Evolutionary conservation across 2,113 vertebrate species (phyloP).

Genomic region (Calidris pygmaea): DNA sequence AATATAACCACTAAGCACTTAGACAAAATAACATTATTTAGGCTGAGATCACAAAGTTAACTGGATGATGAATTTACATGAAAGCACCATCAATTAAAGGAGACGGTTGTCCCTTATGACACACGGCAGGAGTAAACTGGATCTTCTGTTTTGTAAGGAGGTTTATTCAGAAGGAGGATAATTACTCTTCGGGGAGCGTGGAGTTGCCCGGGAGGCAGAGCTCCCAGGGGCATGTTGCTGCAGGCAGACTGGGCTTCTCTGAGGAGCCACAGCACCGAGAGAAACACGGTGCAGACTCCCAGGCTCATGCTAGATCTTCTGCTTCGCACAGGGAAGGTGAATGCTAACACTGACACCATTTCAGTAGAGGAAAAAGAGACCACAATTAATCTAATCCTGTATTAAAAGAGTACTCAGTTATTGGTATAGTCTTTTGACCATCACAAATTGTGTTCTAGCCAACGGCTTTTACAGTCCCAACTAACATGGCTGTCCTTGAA

Average conservation of each 20-base stretch:
- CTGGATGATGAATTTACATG: conserved; percentile 53
- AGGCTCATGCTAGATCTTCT: background rate
- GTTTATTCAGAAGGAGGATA: conserved; percentile 1
- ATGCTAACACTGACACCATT: background rate
- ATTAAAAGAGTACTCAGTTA: background rate
- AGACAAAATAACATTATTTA: conserved; percentile 56
- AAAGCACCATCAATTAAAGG: conserved; percentile 34
- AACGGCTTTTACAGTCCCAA: background rate
- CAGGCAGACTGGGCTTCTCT: background rate
- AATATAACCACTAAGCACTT: conserved; percentile 43
- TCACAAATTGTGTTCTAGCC: background rate
- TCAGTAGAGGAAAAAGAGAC: background rate
- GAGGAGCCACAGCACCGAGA: background rate
- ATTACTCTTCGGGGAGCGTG: background rate
- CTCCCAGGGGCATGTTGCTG: background rate
- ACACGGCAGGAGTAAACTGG: background rate
- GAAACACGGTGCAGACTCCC: background rate
- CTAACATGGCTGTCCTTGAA: background rate
- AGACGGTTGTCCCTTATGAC: conserved; percentile 28
- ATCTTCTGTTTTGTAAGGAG: conserved; percentile 5
- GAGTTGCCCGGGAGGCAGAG: background rate
- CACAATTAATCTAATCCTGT: background rate
- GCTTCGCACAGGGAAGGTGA: background rate
- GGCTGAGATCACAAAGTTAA: conserved; percentile 59
- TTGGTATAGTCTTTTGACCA: background rate